Evolutionary conservation across 2,888 invertebrate genomes (phyloP), one percentile per base, ranked within the genome.

Genomic region (Rhopalosiphum nymphaeae): DNA sequence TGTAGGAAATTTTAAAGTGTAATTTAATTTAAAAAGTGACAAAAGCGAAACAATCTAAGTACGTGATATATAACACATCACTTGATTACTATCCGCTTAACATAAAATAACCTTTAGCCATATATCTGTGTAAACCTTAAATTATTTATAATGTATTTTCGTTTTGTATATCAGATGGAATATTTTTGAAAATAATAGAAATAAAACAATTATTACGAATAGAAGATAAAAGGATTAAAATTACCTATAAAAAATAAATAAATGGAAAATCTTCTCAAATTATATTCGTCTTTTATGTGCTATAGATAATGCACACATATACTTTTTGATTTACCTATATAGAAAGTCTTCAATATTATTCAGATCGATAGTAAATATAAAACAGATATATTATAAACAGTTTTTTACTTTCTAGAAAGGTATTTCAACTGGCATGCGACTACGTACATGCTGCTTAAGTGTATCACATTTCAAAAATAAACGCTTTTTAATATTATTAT

Each of bases 1-100:
- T 78, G 78, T 78, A 9, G 78, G 21, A 21, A 9, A 78, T 85
- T 85, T 85, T 44, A 44, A 85, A 85, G 44, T 85, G 44, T 85
- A 42, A 85, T 85, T 85, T 85, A 85, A 85, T 85, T 85, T 85
- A 26, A 85, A 44, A 85, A 85, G 78, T 78, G n/a, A n/a, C n/a
- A n/a, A n/a, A n/a, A n/a, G 36, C 36, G 3, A 78, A 67, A 78
- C 21, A 36, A 36, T 78, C 21, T 36, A 78, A 78, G 78, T 36
- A 36, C 21, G 42, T 78, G 36, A 36, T 78, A 36, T 36, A 78
- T 78, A 42, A 78, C 36, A 21, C 21, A 9, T 9, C 36, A 36
- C 78, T 21, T 36, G 36, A 36, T 78, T 42, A 78, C 36, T 36
- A 42, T 9, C 78, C 21, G 21, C 78, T 16, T 78, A n/a, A 67